Percentiles rank a stretch among this genome's conserved stretches.
These are phyloP conservation scores for Hippocampus comes DNA, from an alignment of 2,113 vertebrate species.

Conservation along the genomic window DNA sequence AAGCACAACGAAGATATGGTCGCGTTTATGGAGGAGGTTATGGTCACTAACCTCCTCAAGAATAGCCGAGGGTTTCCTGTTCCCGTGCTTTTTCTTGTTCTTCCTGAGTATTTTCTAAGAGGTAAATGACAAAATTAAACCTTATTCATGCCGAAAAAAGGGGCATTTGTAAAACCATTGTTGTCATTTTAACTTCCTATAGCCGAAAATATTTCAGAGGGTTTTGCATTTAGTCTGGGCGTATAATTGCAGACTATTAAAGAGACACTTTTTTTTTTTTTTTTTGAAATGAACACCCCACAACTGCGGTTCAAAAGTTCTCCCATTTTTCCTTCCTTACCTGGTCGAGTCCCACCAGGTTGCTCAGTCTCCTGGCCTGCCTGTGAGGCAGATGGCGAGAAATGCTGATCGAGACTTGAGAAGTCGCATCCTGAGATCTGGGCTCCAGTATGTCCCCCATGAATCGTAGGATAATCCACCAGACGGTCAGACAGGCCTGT, in stretches of 20 bases:
- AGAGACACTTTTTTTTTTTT: too few relatives aligned
- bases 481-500: conserved; percentile 83
- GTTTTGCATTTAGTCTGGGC: background rate
- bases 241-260: too few relatives aligned
- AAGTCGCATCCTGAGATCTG: conserved; percentile 33
- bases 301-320: too few relatives aligned
- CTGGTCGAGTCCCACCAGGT: conserved; percentile 72
- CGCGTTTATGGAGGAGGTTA: background rate
- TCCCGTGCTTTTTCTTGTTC: conserved; percentile 62
- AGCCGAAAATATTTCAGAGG: too few relatives aligned
- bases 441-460: conserved; percentile 91
- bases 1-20: background rate
- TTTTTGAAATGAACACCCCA: too few relatives aligned
- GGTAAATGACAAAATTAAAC: background rate
- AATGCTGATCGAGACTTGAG: conserved; percentile 28
- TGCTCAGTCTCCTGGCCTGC: conserved; percentile 65
- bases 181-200: too few relatives aligned
- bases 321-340: conserved; percentile 35
- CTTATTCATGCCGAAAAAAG: background rate
- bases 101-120: conserved; percentile 66
- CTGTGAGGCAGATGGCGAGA: conserved; percentile 16
- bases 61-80: conserved; percentile 60
- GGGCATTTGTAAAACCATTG: too few relatives aligned
- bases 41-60: conserved; percentile 60
- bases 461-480: conserved; percentile 86